Evolutionary conservation across 2,797 vertebrate genomes (phyloP).

Genomic region (Brotula barbata): DNA sequence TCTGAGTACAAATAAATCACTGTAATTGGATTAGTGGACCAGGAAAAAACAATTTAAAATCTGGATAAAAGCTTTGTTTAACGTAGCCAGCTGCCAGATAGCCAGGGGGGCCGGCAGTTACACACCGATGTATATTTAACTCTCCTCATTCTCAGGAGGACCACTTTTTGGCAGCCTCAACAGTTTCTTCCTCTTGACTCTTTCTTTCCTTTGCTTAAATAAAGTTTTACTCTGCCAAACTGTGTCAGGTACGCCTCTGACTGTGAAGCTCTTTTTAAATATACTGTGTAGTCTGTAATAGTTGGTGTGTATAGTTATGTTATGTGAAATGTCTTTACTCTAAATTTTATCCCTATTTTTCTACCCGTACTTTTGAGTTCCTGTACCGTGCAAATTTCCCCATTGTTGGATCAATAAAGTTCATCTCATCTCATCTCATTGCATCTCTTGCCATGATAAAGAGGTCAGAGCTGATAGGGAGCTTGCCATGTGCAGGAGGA

Average conservation of each 20-base stretch:
- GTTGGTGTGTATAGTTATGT: too few species aligned
- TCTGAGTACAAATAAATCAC: conserved; percentile 30
- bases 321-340: too few species aligned
- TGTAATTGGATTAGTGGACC: conserved; percentile 35
- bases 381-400: too few species aligned
- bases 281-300: too few species aligned
- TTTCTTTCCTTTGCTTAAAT: conserved; percentile 23
- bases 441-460: too few species aligned
- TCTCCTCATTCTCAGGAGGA: conserved; percentile 16
- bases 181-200: conserved; percentile 11
- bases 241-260: conserved; percentile 11
- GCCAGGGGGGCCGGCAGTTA: conserved; percentile 31
- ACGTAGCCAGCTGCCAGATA: conserved; percentile 46
- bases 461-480: conserved; percentile 19
- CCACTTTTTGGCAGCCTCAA: conserved; percentile 11
- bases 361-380: too few species aligned
- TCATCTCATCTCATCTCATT: too few species aligned
- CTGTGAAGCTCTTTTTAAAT: conserved; percentile 5
- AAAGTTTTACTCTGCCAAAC: conserved; percentile 2
- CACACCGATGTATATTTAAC: conserved; percentile 33
- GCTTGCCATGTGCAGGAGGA: conserved; percentile 5
- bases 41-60: conserved; percentile 1
- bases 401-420: too few species aligned
- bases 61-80: conserved; percentile 21
- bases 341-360: too few species aligned